Base-by-base conservation (phyloP, 2,888 invertebrate species). In the Limnephilus lunatus region DNA sequence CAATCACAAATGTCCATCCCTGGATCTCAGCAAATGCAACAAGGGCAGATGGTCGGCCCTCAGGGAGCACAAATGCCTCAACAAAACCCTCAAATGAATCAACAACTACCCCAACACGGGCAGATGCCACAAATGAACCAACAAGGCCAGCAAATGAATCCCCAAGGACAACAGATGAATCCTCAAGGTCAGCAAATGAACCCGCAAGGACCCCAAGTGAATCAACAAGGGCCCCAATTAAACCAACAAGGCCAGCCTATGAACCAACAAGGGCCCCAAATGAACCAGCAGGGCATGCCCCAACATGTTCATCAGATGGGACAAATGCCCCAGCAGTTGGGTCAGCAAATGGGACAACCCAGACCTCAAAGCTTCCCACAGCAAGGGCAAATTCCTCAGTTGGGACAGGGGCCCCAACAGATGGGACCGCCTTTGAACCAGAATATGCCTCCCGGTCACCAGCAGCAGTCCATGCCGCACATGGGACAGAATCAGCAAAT, bases 281-380 rank as follows among this genome's bases (percentile, higher is more conserved):
- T 94, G 93, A 91, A 93, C n/a, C 93, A 92, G 80, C 95, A 94
- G 93, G 94, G 94, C 5, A 94, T 94, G 31, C 94, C 94, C 82
- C 94, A 93, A 91, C 94, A 93, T 32, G 91, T 82, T 35, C 93
- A 93, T 19, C 93, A 92, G 90, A 94, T 91, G 91, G 91, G 90
- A 30, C 95, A 91, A 32, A 92, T 94, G 88, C 94, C 94, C 68
- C 95, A 94, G 86, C 94, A 94, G 91, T 94, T 95, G 92, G 94
- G 94, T n/a, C 95, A 94, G 88, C 95, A 94, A 93, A 94, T 94
- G 93, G 92, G 93, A 89, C 93, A 93, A 80, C 94, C 94, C 91
- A 93, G 94, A 89, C 94, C 94, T 68, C 95, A 95, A 93, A 94
- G 95, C 92, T 94, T 94, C 32, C 95, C 95, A 86, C 95, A 94